phyloP scores from a whole-genome alignment of 2,797 vertebrate genomes.

The Thripadectes ignobilis region DNA sequence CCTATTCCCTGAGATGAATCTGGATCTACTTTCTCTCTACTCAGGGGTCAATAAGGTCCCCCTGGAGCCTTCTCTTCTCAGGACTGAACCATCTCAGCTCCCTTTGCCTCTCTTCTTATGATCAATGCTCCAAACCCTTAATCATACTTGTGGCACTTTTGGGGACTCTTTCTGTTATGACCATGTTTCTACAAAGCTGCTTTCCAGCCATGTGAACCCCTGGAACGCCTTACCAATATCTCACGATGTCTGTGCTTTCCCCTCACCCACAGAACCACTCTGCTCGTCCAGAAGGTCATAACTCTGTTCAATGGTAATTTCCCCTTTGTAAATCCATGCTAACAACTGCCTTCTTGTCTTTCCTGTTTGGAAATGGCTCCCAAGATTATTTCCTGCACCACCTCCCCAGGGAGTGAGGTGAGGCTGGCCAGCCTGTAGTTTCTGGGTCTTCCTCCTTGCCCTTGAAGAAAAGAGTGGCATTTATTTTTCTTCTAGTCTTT shows the following conservation, averaged over 20 bases:
- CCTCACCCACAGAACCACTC: accelerated
- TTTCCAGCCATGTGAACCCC: not conserved
- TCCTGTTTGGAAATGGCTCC: not conserved
- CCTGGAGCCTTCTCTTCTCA: not conserved
- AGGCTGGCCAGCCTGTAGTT: not conserved
- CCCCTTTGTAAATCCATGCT: not conserved
- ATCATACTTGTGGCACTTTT: not conserved
- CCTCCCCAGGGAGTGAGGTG: not conserved
- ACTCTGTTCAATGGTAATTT: accelerated
- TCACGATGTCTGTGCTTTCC: not conserved
- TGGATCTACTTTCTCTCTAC: not conserved
- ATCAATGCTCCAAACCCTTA: not conserved
- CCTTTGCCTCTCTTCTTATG: not conserved
- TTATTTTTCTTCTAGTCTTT: not conserved
- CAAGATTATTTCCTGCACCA: not conserved
- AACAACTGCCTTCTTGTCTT: not conserved
- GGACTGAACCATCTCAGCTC: not conserved
- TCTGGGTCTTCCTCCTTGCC: not conserved
- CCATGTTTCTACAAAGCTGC: not conserved
- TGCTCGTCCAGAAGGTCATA: not conserved
- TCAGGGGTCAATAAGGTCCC: not conserved
- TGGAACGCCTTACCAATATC: not conserved
- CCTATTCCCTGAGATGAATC: not conserved
- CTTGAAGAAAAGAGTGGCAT: not conserved
- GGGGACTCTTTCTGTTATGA: not conserved